Conservation (phyloP, 2,888 invertebrate species). For the Lepidochrysops patricia region DNA sequence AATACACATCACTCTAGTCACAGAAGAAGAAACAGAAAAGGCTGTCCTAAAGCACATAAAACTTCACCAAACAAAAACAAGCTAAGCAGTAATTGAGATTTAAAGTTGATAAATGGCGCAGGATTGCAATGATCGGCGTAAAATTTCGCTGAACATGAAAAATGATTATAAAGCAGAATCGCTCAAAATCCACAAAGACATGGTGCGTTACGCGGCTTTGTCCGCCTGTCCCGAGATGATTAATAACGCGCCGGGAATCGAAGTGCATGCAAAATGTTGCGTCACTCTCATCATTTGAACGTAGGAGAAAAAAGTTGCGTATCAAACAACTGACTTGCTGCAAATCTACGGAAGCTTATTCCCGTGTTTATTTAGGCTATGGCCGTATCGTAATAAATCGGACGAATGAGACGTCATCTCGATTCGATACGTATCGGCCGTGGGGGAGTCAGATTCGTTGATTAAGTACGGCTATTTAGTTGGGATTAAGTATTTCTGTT, state of each 20-base stretch:
- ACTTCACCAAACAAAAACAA: constrained; percentile 5
- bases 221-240: constrained; percentile 60
- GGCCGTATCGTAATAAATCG: constrained; percentile 51
- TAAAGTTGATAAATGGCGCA: constrained; percentile 22
- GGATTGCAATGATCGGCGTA: constrained; percentile 47
- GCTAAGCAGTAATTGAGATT: constrained; percentile 21
- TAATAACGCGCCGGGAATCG: constrained; percentile 49
- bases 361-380: constrained; percentile 27
- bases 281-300: constrained; percentile 48
- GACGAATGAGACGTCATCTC: constrained; percentile 68
- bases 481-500: constrained; percentile 40
- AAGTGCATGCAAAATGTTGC: constrained; percentile 66
- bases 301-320: constrained; percentile 33
- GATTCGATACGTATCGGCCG: constrained; percentile 62
- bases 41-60: no score
- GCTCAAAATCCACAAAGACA: constrained; percentile 69
- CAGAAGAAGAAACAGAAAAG: no score
- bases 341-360: constrained; percentile 3
- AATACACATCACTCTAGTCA: no score
- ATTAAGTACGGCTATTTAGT: constrained; percentile 64
- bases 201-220: constrained; percentile 70
- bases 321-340: constrained; percentile 26
- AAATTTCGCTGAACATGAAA: constrained; percentile 54
- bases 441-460: constrained; percentile 57
- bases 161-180: constrained; percentile 67